A percentile compares a stretch with the other conserved stretches of the same genome.
Evolutionary conservation across 1,140 invertebrate species (phyloP).

Genomic region (Thaumetopoea pityocampa): DNA sequence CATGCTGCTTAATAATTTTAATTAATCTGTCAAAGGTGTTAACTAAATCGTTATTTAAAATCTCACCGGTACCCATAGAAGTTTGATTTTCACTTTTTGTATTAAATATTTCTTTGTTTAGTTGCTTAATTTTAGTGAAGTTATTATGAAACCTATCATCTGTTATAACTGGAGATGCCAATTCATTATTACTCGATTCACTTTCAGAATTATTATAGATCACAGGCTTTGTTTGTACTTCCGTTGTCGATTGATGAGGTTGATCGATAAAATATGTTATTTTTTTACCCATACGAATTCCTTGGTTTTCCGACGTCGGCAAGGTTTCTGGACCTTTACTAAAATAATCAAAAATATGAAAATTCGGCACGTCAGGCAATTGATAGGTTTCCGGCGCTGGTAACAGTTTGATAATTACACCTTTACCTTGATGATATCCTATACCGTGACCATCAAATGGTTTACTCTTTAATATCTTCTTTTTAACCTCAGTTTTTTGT

Average conservation of each 20-base stretch:
- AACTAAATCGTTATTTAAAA: slow-evolving; percentile 23
- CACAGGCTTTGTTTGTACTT: slow-evolving; percentile 1
- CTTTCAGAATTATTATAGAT: not conserved
- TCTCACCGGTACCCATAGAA: no score
- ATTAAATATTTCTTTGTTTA: no score
- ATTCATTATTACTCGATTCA: no score
- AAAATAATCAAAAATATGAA: slow-evolving; percentile 65
- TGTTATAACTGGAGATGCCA: no score
- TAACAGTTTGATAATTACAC: slow-evolving; percentile 56
- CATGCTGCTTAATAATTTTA: slow-evolving; percentile 29
- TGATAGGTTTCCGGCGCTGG: slow-evolving; percentile 46
- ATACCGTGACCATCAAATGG: slow-evolving; percentile 63
- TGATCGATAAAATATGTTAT: slow-evolving; percentile 20
- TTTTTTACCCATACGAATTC: slow-evolving; percentile 39
- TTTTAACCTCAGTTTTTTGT: slow-evolving; percentile 30
- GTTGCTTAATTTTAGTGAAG: no score
- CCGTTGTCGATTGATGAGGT: slow-evolving; percentile 8
- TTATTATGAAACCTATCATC: no score
- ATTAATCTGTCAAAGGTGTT: slow-evolving; percentile 29
- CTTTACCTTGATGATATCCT: slow-evolving; percentile 70
- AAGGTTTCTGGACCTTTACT: slow-evolving; percentile 55
- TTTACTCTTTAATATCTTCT: slow-evolving; percentile 51
- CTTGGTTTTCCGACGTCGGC: slow-evolving; percentile 36
- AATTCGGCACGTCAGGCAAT: slow-evolving; percentile 38
- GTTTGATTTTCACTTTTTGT: no score